Evolutionary conservation across 2,797 vertebrate genomes (phyloP).

Genomic region (Bryconaethiops microstoma): DNA sequence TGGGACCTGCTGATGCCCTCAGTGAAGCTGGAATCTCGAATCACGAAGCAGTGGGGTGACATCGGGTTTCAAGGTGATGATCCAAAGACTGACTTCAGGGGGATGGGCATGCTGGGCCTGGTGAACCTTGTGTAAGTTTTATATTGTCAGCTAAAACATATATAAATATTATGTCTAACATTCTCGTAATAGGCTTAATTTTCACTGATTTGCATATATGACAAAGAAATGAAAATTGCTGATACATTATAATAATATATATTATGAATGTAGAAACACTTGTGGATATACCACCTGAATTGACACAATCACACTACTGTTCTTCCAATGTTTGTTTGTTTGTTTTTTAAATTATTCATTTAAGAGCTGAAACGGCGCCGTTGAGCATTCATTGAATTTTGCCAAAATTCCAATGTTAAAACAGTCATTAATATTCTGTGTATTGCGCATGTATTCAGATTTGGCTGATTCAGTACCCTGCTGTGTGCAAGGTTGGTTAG

Average conservation of each 20-base stretch:
- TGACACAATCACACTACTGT: no score
- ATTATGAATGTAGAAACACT: neutral
- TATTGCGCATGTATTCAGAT: no score
- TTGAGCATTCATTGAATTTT: no score
- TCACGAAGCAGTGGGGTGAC: constrained; percentile 97
- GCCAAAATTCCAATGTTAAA: no score
- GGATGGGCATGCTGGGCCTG: constrained; percentile 96
- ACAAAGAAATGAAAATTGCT: no score
- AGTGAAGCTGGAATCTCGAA: constrained; percentile 85
- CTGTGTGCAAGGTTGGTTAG: no score
- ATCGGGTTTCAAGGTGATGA: constrained; percentile 99
- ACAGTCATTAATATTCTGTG: no score
- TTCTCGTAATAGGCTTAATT: neutral
- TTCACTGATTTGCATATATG: neutral
- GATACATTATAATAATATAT: no score
- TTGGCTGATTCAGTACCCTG: neutral
- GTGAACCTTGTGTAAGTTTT: constrained; percentile 92
- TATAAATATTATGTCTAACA: neutral
- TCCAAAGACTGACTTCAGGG: constrained; percentile 98
- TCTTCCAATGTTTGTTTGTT: no score
- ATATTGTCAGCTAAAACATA: neutral
- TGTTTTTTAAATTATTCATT: no score
- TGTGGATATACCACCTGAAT: no score
- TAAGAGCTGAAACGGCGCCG: no score
- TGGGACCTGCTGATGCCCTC: constrained; percentile 94